Percentiles rank a stretch among this genome's conserved stretches.
Conservation (phyloP, 2,888 invertebrate species). For the Abscondita cerata region DNA sequence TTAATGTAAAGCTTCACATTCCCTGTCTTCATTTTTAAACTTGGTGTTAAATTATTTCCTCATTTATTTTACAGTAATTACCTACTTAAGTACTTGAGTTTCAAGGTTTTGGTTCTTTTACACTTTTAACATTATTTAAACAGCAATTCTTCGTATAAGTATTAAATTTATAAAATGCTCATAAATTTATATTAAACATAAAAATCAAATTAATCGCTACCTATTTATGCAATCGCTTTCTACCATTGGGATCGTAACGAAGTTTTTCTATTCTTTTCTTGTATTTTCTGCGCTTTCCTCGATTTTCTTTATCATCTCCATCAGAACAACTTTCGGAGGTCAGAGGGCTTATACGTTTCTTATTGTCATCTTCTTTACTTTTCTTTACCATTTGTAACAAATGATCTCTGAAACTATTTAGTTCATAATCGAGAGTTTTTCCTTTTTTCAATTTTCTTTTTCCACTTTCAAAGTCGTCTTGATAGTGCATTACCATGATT, state of each 20-base stretch:
- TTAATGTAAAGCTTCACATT: too few species aligned
- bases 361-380: constrained; percentile 48
- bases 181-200: too few species aligned
- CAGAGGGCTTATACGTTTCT: constrained; percentile 19
- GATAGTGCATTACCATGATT: constrained; percentile 88
- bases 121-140: neutral
- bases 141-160: constrained; percentile 1
- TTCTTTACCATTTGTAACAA: constrained; percentile 65
- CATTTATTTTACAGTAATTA: constrained; percentile 14
- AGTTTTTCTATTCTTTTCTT: constrained; percentile 23
- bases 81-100: constrained; percentile 17
- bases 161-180: too few species aligned
- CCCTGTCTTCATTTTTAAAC: neutral
- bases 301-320: constrained; percentile 30
- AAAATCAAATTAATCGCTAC: neutral
- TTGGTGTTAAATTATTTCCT: constrained; percentile 15
- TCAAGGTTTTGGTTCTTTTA: constrained; percentile 8
- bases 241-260: constrained; percentile 10
- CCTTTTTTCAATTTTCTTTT: constrained; percentile 70
- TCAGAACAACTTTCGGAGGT: constrained; percentile 36
- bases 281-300: constrained; percentile 21
- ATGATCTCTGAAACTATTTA: constrained; percentile 84
- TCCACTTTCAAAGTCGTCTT: constrained; percentile 89
- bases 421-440: constrained; percentile 75
- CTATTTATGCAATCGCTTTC: neutral